Conservation (phyloP, 2,888 invertebrate genomes). For the Acronicta leporina region DNA sequence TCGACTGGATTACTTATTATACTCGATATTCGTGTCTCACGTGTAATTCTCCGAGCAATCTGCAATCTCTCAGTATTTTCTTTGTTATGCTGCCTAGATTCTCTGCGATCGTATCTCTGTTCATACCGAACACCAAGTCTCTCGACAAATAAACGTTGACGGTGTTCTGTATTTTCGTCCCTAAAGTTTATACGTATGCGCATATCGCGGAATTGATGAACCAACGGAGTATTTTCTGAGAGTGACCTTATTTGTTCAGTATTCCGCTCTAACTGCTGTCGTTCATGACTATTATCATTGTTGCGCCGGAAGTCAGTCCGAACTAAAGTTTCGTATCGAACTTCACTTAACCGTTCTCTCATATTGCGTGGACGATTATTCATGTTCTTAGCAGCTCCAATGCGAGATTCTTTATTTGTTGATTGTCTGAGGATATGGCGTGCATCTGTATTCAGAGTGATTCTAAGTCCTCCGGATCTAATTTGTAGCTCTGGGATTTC, state of each 20-base stretch:
- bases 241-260: conserved; percentile 20
- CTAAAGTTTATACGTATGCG: conserved; percentile 11
- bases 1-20: neutral
- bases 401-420: conserved; percentile 9
- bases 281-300: conserved; percentile 23
- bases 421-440: conserved; percentile 19
- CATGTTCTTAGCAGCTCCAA: conserved; percentile 7
- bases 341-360: no score
- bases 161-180: conserved; percentile 15
- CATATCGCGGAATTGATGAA: conserved; percentile 21
- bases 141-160: conserved; percentile 6
- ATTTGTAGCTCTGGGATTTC: conserved; percentile 15
- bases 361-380: conserved; percentile 14
- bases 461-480: conserved; percentile 16
- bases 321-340: conserved; percentile 22
- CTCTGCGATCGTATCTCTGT: conserved; percentile 12
- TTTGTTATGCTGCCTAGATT: conserved; percentile 21
- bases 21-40: conserved; percentile 15
- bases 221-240: conserved; percentile 22
- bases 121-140: conserved; percentile 22
- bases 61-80: conserved; percentile 31
- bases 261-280: conserved; percentile 16
- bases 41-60: conserved; percentile 15
- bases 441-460: conserved; percentile 19
- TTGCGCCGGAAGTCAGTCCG: conserved; percentile 16